These are phyloP conservation scores for Papilio protenor DNA, from an alignment of 2,888 invertebrate species.

Conservation along the genomic window DNA sequence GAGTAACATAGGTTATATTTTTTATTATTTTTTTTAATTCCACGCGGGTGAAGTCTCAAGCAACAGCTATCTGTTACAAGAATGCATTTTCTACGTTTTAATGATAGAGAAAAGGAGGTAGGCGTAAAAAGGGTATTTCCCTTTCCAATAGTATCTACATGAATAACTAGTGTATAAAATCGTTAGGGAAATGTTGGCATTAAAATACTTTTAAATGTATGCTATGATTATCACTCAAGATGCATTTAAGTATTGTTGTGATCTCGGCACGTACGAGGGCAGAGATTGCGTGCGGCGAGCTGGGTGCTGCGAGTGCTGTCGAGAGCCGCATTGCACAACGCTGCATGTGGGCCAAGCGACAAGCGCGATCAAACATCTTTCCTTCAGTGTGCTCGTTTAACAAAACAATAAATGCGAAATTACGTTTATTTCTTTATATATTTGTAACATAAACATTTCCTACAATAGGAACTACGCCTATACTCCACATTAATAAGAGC, in stretches of 20 bases:
- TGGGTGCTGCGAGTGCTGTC: conserved; percentile 42
- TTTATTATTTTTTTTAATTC: too few relatives aligned
- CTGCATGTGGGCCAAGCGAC: conserved; percentile 60
- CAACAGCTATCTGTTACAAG: too few relatives aligned
- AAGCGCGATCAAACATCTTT: conserved; percentile 55
- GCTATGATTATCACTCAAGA: background rate
- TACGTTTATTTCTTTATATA: conserved; percentile 5
- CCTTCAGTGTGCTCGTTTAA: conserved; percentile 41
- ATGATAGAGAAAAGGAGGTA: too few relatives aligned
- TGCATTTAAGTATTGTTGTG: background rate
- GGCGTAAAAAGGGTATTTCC: too few relatives aligned
- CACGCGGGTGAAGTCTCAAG: too few relatives aligned
- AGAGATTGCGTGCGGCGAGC: conserved; percentile 46
- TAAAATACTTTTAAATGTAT: background rate
- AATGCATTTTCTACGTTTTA: too few relatives aligned
- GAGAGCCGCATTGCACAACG: conserved; percentile 49
- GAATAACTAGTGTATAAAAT: too few relatives aligned
- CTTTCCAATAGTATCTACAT: too few relatives aligned
- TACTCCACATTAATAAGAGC: too few relatives aligned
- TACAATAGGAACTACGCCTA: too few relatives aligned
- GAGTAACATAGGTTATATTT: too few relatives aligned
- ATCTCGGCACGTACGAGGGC: conserved; percentile 42
- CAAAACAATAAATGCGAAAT: conserved; percentile 25
- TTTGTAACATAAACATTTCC: background rate
- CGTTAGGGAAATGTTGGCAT: background rate